Percentiles rank a stretch among this genome's conserved stretches.
Conservation (phyloP, 2,888 invertebrate species). For the Tachina fera region DNA sequence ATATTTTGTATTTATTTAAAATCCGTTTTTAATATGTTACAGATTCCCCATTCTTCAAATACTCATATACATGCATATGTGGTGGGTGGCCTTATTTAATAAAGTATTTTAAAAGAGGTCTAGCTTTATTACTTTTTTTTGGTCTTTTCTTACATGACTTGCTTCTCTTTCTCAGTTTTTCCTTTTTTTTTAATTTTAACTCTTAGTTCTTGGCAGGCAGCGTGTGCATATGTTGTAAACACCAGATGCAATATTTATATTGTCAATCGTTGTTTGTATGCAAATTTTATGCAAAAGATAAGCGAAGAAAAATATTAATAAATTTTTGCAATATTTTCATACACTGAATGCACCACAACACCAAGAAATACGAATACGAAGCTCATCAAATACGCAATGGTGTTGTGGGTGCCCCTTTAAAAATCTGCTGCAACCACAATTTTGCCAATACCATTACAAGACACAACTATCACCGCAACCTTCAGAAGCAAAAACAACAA, state of each 20-base stretch:
- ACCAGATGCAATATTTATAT: conserved; percentile 38
- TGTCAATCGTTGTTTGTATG: conserved; percentile 47
- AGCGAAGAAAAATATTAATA: conserved; percentile 3
- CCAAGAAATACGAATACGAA: conserved; percentile 9
- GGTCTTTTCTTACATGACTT: conserved; percentile 7
- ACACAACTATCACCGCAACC: conserved; percentile 11
- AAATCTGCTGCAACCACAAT: conserved; percentile 35
- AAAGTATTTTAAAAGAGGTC: conserved; percentile 1
- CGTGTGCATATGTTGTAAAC: conserved; percentile 12
- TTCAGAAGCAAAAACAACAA: background rate
- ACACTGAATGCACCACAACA: background rate
- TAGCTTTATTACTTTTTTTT: background rate
- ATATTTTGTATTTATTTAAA: too few species aligned
- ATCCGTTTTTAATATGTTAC: too few species aligned
- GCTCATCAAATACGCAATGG: conserved; percentile 36
- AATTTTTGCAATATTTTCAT: conserved; percentile 37
- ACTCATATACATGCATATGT: background rate
- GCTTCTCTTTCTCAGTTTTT: background rate
- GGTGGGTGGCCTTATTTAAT: background rate
- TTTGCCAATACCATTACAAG: background rate
- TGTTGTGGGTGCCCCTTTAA: background rate
- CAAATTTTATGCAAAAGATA: conserved; percentile 50
- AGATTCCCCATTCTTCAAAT: too few species aligned
- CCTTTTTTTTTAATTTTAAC: conserved; percentile 16
- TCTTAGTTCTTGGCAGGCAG: conserved; percentile 6